phyloP scores from a whole-genome alignment of 1,140 invertebrate genomes.

The Drosophila ohnishii region DNA sequence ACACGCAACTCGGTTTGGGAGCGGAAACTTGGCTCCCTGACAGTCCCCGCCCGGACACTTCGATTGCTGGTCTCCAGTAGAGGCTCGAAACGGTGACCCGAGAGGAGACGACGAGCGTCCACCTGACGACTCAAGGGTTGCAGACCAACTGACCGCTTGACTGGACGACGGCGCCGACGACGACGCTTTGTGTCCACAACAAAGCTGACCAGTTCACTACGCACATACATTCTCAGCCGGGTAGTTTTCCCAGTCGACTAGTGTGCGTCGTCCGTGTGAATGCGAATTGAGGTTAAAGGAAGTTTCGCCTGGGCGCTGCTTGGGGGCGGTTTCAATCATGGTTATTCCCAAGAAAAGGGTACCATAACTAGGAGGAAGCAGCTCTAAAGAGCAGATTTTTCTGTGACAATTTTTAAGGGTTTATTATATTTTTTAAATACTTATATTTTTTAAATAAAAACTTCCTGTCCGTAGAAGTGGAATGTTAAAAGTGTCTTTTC shows the following conservation, averaged over 20 bases:
- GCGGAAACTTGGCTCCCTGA: conserved; percentile 38
- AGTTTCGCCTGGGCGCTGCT: conserved; percentile 54
- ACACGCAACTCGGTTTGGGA: conserved; percentile 12
- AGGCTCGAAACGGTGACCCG: conserved; percentile 12
- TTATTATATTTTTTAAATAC: neutral
- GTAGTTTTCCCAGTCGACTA: conserved; percentile 57
- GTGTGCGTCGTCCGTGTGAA: conserved; percentile 46
- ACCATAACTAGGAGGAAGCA: conserved; percentile 1
- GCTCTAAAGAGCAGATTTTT: neutral
- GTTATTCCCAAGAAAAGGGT: conserved; percentile 26
- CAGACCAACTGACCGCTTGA: conserved; percentile 69
- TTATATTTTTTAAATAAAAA: neutral
- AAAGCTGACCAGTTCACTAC: conserved; percentile 40
- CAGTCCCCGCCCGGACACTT: conserved; percentile 38
- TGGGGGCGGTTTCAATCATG: conserved; percentile 57
- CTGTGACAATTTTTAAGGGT: neutral
- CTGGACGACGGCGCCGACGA: conserved; percentile 47
- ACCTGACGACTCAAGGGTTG: conserved; percentile 71
- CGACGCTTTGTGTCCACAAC: conserved; percentile 58
- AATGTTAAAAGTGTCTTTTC: too few species aligned
- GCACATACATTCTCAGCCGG: conserved; percentile 47
- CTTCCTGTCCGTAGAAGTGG: too few species aligned
- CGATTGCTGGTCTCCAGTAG: neutral
- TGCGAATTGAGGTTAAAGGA: conserved; percentile 83
- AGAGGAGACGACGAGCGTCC: conserved; percentile 20